Base-by-base conservation (phyloP, 2,797 vertebrate genomes). In the Leucoraja ocellata region DNA sequence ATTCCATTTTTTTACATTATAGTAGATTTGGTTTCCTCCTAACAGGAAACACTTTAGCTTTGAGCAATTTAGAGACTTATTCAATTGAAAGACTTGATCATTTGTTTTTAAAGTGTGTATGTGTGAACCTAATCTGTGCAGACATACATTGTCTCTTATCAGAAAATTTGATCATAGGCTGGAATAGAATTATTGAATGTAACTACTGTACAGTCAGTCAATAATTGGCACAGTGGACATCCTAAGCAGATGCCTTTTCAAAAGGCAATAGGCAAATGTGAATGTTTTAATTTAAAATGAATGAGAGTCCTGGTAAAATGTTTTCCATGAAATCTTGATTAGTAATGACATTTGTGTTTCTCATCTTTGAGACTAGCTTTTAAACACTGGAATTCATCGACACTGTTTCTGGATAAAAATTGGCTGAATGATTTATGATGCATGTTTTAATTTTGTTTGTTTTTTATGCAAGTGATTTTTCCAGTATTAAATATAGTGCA, bases 171-270 rank as follows among this genome's bases (percentile, higher is more conserved):
- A 93, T 95, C 95, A 94, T 93, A 95, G 96, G 96, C 96, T 96
- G 96, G 96, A 97, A 95, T 94, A 96, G 93, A 95, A 94, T 94
- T 95, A 93, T 94, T 94, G 94, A 96, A 93, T 94, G 94, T 94
- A 95, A 95, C 95, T 95, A 93, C 94, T 95, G 46, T 91, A 94
- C 81, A 95, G 4, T 93, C 94, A 94, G 93, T n/a, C 79, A 93
- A 88, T 94, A 93, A 94, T 95, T 94, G 94, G 94, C 94, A 95
- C 93, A 93, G 77, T 94, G 94, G 94, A 77, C 94, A 94, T 93
- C 21, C 65, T 10, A 91, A 74, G 39, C 68, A 23, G 90, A 36
- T 86, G 83, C 88, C 68, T 91, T 91, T 91, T 91, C 8, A 73
- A 91, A 74, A 71, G 10, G 11, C 11, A 54, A 91, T 54, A 94